A percentile compares a stretch with the other conserved stretches of the same genome.
phyloP scores from a whole-genome alignment of 2,797 vertebrate species.

The Aeoliscus strigatus region DNA sequence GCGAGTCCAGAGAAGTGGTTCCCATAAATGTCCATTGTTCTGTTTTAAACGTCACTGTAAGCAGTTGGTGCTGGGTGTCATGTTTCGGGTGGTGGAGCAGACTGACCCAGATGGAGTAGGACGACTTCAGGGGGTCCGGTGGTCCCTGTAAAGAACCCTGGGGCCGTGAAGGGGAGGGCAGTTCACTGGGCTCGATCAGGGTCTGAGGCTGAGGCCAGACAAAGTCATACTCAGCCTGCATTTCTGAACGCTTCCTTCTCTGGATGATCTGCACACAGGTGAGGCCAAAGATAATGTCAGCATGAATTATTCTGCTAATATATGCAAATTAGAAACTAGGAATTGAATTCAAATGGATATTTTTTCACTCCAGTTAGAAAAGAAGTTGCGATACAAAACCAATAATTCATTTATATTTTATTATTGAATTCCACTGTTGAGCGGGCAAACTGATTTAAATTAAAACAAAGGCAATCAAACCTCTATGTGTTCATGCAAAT shows the following conservation, averaged over 20 bases:
- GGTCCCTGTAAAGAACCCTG: conserved; percentile 56
- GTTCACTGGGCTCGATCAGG: conserved; percentile 51
- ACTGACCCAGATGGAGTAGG: conserved; percentile 85
- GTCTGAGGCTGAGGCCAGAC: conserved; percentile 74
- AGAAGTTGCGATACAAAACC: too few species aligned
- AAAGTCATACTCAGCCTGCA: conserved; percentile 75
- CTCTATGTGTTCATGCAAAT: conserved; percentile 8
- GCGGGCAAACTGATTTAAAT: conserved; percentile 4
- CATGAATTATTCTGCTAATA: too few species aligned
- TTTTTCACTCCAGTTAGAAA: too few species aligned
- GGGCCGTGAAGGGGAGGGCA: conserved; percentile 63
- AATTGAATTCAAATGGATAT: too few species aligned
- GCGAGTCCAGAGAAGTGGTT: too few species aligned
- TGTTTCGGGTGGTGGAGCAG: background rate
- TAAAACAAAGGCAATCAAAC: conserved; percentile 20
- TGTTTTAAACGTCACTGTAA: too few species aligned
- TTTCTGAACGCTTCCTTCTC: conserved; percentile 81
- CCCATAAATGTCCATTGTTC: too few species aligned
- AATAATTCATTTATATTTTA: conserved; percentile 15
- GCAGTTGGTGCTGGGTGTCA: background rate
- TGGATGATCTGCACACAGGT: conserved; percentile 79
- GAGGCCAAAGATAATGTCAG: background rate
- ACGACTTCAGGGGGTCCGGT: conserved; percentile 63
- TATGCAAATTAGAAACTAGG: too few species aligned
- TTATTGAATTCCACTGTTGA: conserved; percentile 10